These are phyloP conservation scores for Hydrolagus affinis DNA, from an alignment of 2,113 vertebrate species.

Conservation along the genomic window DNA sequence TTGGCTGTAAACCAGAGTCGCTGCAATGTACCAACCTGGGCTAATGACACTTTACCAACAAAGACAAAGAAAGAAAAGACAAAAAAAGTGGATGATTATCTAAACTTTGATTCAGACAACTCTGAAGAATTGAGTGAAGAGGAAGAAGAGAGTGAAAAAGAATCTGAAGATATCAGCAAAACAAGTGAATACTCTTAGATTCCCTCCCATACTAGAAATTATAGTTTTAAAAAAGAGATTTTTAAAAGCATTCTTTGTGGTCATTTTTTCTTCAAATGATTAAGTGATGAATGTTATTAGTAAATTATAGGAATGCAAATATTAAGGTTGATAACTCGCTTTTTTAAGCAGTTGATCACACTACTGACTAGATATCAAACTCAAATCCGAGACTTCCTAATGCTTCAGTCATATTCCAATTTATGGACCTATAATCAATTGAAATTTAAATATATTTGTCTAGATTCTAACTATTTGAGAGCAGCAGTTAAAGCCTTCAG, in stretches of 20 bases:
- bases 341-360: no score
- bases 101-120: constrained; percentile 82
- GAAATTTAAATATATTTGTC: no score
- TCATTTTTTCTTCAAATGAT: no score
- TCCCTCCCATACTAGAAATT: not conserved
- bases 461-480: no score
- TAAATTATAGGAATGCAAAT: no score
- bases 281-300: no score
- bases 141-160: constrained; percentile 44
- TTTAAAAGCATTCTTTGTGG: not conserved
- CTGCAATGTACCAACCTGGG: constrained; percentile 71
- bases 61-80: constrained; percentile 39
- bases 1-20: constrained; percentile 79
- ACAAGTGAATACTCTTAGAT: constrained; percentile 38
- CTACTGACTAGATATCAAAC: no score
- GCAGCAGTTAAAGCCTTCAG: no score
- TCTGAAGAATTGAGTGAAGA: constrained; percentile 55
- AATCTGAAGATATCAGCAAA: not conserved
- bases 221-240: not conserved
- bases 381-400: no score
- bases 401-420: no score
- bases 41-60: constrained; percentile 61
- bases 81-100: constrained; percentile 63
- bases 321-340: no score
- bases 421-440: no score